phyloP scores from a whole-genome alignment of 2,797 vertebrate genomes.

The Spea hammondii region DNA sequence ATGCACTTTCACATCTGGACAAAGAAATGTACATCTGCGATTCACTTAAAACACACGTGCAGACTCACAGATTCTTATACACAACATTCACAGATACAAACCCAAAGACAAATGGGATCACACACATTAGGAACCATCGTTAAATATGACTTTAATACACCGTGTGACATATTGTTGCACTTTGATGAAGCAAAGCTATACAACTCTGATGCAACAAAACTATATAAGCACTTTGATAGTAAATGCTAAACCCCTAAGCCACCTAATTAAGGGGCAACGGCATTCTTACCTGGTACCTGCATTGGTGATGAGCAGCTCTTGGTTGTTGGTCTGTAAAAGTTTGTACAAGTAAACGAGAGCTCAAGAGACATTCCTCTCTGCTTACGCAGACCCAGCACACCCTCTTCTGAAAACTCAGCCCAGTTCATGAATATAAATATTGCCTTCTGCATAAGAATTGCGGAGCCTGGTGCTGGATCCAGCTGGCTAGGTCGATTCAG shows the following conservation, averaged over 20 bases:
- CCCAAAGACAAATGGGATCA: too few relatives aligned
- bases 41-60: too few relatives aligned
- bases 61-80: too few relatives aligned
- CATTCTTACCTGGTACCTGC: slow-evolving; percentile 32
- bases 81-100: too few relatives aligned
- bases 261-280: too few relatives aligned
- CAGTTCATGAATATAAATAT: slow-evolving; percentile 34
- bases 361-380: slow-evolving; percentile 25
- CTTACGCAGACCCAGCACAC: slow-evolving; percentile 23
- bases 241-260: background rate
- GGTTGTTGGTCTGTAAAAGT: slow-evolving; percentile 5
- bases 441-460: slow-evolving; percentile 27
- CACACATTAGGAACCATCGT: too few relatives aligned
- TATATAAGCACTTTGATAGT: background rate
- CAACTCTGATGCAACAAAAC: too few relatives aligned
- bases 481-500: background rate
- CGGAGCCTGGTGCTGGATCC: background rate
- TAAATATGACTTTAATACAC: too few relatives aligned
- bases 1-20: too few relatives aligned
- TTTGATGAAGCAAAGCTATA: too few relatives aligned
- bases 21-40: too few relatives aligned
- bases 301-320: slow-evolving; percentile 22
- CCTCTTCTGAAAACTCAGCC: slow-evolving; percentile 9
- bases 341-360: slow-evolving; percentile 19
- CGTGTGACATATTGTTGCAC: too few relatives aligned